Evolutionary conservation across 2,113 vertebrate genomes (phyloP).

Genomic region (Leptodactylus fuscus): DNA sequence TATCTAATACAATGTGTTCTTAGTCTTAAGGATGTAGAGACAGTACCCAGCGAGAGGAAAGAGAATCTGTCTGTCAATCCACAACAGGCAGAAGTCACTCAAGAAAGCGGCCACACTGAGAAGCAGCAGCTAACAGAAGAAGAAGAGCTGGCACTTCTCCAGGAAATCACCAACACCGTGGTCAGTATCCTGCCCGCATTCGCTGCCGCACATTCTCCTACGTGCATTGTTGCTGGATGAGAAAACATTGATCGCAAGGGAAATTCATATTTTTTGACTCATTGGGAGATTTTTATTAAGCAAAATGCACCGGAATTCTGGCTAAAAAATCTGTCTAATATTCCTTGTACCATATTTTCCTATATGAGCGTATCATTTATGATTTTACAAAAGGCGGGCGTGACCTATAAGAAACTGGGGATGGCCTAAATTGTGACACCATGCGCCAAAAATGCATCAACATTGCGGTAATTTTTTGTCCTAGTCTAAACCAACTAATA

Average conservation of each 20-base stretch:
- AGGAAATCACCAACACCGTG: constrained; percentile 31
- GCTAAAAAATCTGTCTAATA: too few relatives aligned
- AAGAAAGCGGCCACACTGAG: background rate
- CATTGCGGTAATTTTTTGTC: too few relatives aligned
- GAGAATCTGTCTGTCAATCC: background rate
- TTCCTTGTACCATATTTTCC: too few relatives aligned
- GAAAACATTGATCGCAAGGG: background rate
- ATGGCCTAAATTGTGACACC: too few relatives aligned
- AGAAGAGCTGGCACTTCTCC: constrained; percentile 15
- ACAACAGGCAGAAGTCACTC: background rate
- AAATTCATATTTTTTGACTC: too few relatives aligned
- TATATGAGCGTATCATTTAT: too few relatives aligned
- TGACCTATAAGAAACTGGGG: too few relatives aligned
- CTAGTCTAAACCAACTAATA: too few relatives aligned
- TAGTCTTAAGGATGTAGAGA: constrained; percentile 14
- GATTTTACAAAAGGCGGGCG: too few relatives aligned
- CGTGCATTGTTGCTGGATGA: background rate
- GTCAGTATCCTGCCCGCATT: constrained; percentile 29
- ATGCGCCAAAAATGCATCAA: too few relatives aligned
- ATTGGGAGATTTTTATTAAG: too few relatives aligned
- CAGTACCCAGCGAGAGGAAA: background rate
- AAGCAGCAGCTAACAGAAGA: constrained; percentile 31
- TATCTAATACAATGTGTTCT: background rate
- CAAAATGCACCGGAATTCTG: too few relatives aligned
- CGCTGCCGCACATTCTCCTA: background rate